Percentiles rank a stretch among this genome's conserved stretches.
These are phyloP conservation scores for Magallana angulata DNA, from an alignment of 1,140 invertebrate genomes.

Conservation along the genomic window DNA sequence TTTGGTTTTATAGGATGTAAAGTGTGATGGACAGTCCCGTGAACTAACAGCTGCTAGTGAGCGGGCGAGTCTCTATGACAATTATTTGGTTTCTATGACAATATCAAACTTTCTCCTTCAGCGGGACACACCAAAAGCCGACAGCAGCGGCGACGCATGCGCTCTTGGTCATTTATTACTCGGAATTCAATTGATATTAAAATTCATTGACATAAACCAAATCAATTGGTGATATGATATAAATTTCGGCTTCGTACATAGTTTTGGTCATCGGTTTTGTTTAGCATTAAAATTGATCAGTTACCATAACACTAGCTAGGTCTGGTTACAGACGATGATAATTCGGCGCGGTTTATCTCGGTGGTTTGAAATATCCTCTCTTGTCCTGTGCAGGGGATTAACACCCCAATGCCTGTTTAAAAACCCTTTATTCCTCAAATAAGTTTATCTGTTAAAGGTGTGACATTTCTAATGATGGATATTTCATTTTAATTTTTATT, in stretches of 20 bases:
- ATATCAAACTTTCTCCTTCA: conserved; percentile 35
- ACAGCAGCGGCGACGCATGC: conserved; percentile 24
- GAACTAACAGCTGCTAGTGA: conserved; percentile 17
- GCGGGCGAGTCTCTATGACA: conserved; percentile 22
- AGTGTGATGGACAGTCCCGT: not conserved
- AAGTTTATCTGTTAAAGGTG: not conserved
- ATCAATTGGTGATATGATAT: not conserved
- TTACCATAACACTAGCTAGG: not conserved
- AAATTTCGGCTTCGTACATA: not conserved
- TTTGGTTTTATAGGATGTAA: not conserved
- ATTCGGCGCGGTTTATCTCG: not conserved
- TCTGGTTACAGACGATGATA: not conserved
- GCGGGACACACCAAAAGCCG: not conserved
- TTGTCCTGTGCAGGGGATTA: not conserved
- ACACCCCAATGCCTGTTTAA: not conserved
- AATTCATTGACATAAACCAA: conserved; percentile 41
- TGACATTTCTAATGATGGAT: not conserved
- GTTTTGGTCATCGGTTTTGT: conserved; percentile 21
- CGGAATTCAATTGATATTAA: conserved; percentile 35
- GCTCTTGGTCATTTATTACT: conserved; percentile 37
- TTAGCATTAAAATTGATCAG: conserved; percentile 6
- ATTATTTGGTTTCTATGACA: conserved; percentile 35
- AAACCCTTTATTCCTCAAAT: not conserved
- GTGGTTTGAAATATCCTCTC: not conserved
- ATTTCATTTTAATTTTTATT: not conserved